Conservation (phyloP, 2,888 invertebrate species). For the Acleris emargana region DNA sequence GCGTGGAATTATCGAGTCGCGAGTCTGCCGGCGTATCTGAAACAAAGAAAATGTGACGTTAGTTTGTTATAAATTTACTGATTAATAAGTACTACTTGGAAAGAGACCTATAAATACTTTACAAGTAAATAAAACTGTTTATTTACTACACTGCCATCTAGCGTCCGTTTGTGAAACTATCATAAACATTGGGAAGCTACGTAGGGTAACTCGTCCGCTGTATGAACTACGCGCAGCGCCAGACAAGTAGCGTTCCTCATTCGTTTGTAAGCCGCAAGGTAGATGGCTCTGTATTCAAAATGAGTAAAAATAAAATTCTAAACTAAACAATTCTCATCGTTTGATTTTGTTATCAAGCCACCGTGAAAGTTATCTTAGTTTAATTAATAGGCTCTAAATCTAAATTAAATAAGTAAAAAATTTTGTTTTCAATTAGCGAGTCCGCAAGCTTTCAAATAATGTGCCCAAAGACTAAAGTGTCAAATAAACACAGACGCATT, state of each 20-base stretch:
- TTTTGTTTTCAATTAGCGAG: too few relatives aligned
- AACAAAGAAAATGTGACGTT: conserved; percentile 57
- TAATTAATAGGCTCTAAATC: too few relatives aligned
- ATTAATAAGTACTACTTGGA: too few relatives aligned
- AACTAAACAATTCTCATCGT: background rate
- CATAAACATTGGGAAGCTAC: conserved; percentile 5
- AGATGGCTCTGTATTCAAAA: conserved; percentile 23
- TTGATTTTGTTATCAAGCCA: too few relatives aligned
- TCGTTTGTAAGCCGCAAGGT: background rate
- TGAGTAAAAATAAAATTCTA: background rate
- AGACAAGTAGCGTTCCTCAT: background rate
- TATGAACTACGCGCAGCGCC: background rate
- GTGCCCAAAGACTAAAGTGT: too few relatives aligned
- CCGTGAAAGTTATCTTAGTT: too few relatives aligned
- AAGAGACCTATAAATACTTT: too few relatives aligned
- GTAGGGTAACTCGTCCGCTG: background rate
- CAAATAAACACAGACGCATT: background rate
- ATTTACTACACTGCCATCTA: conserved; percentile 40
- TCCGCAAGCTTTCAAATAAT: too few relatives aligned
- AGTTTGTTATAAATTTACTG: conserved; percentile 4
- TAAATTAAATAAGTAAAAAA: too few relatives aligned
- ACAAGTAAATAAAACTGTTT: too few relatives aligned
- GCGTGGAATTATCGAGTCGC: conserved; percentile 76
- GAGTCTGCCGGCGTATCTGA: conserved; percentile 55
- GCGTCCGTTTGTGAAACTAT: conserved; percentile 14